Percentiles rank a stretch among this genome's conserved stretches.
These are phyloP conservation scores for Neodontobutis hainanensis DNA, from an alignment of 2,113 vertebrate genomes.

Conservation along the genomic window DNA sequence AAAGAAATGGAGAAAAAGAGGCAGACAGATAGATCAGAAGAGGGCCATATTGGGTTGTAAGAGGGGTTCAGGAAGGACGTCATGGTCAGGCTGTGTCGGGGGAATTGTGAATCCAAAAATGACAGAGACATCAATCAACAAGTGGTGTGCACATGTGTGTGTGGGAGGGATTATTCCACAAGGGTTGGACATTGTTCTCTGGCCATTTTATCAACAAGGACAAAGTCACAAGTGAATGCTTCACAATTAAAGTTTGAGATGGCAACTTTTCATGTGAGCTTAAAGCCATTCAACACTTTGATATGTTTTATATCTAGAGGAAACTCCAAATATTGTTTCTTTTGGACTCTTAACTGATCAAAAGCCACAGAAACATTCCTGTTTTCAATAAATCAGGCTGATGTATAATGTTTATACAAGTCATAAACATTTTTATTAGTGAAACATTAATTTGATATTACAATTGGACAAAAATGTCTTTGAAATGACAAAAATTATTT, in stretches of 20 bases:
- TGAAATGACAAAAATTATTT: not conserved
- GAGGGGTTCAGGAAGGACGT: slow-evolving; percentile 3
- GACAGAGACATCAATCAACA: slow-evolving; percentile 69
- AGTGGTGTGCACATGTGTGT: slow-evolving; percentile 11
- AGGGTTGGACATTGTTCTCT: slow-evolving; percentile 12
- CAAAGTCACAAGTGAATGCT: slow-evolving; percentile 8
- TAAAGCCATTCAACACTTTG: slow-evolving; percentile 8
- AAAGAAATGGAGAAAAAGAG: slow-evolving; percentile 42
- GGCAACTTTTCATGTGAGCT: slow-evolving; percentile 3
- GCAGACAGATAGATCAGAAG: slow-evolving; percentile 37
- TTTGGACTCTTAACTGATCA: not conserved
- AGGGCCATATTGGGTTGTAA: slow-evolving; percentile 24
- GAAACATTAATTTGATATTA: not conserved
- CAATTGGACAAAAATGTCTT: not conserved
- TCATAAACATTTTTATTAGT: not conserved
- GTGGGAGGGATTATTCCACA: slow-evolving; percentile 16
- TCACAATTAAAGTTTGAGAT: slow-evolving; percentile 14
- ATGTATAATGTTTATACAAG: not conserved
- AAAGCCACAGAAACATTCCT: not conserved
- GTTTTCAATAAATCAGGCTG: not conserved
- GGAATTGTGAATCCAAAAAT: slow-evolving; percentile 61
- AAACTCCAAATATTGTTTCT: not conserved
- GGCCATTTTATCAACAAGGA: slow-evolving; percentile 20
- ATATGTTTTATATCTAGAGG: slow-evolving; percentile 1
- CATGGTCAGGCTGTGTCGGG: slow-evolving; percentile 53